Evolutionary conservation across 2,888 invertebrate genomes (phyloP), one percentile per base, ranked within the genome.

Genomic region (Orthosia gracilis): DNA sequence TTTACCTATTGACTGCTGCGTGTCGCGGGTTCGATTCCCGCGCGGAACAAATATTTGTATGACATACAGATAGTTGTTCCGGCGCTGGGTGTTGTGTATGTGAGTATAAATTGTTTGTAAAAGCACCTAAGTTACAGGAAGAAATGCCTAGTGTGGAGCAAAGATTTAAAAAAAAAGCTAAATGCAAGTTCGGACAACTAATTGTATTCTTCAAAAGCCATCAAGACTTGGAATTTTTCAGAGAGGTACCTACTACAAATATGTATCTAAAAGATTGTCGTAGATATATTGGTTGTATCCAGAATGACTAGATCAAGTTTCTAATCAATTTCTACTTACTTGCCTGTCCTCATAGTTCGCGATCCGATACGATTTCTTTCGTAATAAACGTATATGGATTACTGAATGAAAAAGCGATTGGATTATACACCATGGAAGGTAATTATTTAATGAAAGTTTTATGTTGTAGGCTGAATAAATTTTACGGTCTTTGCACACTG

Each of bases 251-350:
- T n/a, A n/a, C 7, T 67, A 21, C 18, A 52, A 64, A 71, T 40
- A 55, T 71, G 31, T 31, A 45, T 64, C 26, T 31, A 26, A 66
- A 21, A 57, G 40, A 58, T 58, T 58, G 65, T 55, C 50, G 12
- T 21, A 40, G 40, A 69, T 57, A 64, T 64, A 73, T 57, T 62
- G 59, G 73, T 61, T 59, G 50, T 57, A 76, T 82, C 69, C 61
- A 54, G 79, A 79, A 75, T 69, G 73, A 62, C 57, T 52, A 66
- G 68, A 69, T 57, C 76, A 47, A 75, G 85, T 87, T 85, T 85
- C 85, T 81, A 81, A 66, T 67, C 57, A 65, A 66, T 86, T 77
- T 81, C 74, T 82, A 63, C 63, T 63, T 63, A 73, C 77, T 69
- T 68, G 71, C 66, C 57, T 57, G 68, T 31, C 68, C 45, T 62